A percentile compares a stretch with the other conserved stretches of the same genome.
Conservation (phyloP, 1,140 invertebrate species). For the Bombyx mori region ASM3026992v2 NC_085125.1:7860501-7861000, state of each 20-base stretch:
- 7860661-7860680: no score
- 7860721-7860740: constrained; percentile 18
- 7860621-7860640: no score
- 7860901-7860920: constrained; percentile 53
- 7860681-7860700: no score
- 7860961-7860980: constrained; percentile 45
- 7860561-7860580: no score
- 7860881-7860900: constrained; percentile 46
- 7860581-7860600: no score
- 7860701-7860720: constrained; percentile 17
- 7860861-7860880: constrained; percentile 27
- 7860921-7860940: constrained; percentile 50
- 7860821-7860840: constrained; percentile 61
- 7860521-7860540: no score
- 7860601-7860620: no score
- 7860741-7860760: constrained; percentile 22
- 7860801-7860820: constrained; percentile 46
- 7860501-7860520: no score
- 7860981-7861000: constrained; percentile 34
- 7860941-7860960: constrained; percentile 47
- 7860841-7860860: constrained; percentile 41
- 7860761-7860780: constrained; percentile 30
- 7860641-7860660: no score
- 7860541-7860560: no score
- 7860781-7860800: constrained; percentile 32